Evolutionary conservation across 2,797 vertebrate species (phyloP).

Genomic region (Cygnus olor): DNA sequence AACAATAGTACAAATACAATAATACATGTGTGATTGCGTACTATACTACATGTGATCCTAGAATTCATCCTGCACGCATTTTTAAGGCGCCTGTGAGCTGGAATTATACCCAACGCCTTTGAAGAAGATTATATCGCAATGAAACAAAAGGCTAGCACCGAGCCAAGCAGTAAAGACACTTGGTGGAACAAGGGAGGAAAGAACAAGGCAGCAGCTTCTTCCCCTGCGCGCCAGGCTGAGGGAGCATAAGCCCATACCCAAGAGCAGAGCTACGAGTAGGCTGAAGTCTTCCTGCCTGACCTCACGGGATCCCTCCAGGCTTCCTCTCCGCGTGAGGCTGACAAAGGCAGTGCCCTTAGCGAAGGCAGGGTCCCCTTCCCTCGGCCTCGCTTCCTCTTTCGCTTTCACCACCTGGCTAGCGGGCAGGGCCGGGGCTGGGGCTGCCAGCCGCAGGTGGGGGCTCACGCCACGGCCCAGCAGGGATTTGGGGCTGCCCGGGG

Average conservation of each 20-base stretch:
- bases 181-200: background rate
- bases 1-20: background rate
- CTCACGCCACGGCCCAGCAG: too few species aligned
- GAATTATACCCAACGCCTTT: background rate
- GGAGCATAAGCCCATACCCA: background rate
- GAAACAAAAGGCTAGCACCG: background rate
- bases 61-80: background rate
- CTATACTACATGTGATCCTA: background rate
- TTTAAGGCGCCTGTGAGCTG: background rate
- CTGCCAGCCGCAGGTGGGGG: too few species aligned
- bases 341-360: background rate
- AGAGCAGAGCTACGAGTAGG: background rate
- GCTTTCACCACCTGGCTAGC: background rate
- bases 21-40: accelerated
- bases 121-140: background rate
- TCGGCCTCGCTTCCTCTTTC: background rate
- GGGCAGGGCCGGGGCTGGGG: background rate
- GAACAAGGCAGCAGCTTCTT: background rate
- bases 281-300: background rate
- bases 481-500: too few species aligned
- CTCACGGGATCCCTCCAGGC: background rate
- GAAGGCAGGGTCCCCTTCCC: background rate
- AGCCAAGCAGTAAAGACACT: background rate
- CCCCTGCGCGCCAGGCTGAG: background rate
- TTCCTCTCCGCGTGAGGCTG: background rate